A percentile compares a stretch with the other conserved stretches of the same genome.
Evolutionary conservation across 2,888 invertebrate genomes (phyloP).

Genomic region (Xylocampa areola): DNA sequence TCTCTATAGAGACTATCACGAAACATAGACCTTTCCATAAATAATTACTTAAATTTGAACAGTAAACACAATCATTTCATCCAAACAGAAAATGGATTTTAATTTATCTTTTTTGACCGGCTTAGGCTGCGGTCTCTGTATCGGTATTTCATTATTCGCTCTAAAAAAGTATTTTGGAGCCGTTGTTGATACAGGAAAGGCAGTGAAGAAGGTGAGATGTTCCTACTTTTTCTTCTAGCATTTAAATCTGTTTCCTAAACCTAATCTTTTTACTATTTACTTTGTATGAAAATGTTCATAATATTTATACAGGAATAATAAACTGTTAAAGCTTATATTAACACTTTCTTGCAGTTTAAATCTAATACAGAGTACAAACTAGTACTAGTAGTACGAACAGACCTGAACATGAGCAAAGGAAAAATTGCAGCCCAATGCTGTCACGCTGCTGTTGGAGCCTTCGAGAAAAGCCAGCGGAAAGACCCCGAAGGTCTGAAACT

Average conservation of each 20-base stretch:
- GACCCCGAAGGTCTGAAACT: conserved; percentile 90
- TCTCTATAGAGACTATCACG: no score
- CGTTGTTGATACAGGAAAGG: conserved; percentile 64
- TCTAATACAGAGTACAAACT: conserved; percentile 92
- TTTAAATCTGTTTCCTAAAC: no score
- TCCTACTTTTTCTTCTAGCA: neutral
- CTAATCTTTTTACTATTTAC: neutral
- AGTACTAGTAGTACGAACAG: conserved; percentile 96
- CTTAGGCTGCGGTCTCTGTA: conserved; percentile 82
- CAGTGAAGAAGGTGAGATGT: conserved; percentile 70
- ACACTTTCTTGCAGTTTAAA: conserved; percentile 72
- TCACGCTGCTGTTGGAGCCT: conserved; percentile 97
- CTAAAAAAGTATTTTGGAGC: conserved; percentile 73
- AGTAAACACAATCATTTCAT: conserved; percentile 66
- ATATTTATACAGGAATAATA: neutral
- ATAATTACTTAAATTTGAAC: neutral
- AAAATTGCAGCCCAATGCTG: conserved; percentile 98
- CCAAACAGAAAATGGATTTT: conserved; percentile 79
- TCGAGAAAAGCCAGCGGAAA: conserved; percentile 91
- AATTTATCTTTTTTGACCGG: conserved; percentile 81
- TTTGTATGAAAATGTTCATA: neutral
- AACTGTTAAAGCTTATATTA: neutral
- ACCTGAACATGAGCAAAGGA: conserved; percentile 98
- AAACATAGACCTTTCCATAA: neutral
- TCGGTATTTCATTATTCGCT: conserved; percentile 82